A percentile compares a stretch with the other conserved stretches of the same genome.
phyloP scores from a whole-genome alignment of 2,888 invertebrate species.

The Brachycybe producta region DNA sequence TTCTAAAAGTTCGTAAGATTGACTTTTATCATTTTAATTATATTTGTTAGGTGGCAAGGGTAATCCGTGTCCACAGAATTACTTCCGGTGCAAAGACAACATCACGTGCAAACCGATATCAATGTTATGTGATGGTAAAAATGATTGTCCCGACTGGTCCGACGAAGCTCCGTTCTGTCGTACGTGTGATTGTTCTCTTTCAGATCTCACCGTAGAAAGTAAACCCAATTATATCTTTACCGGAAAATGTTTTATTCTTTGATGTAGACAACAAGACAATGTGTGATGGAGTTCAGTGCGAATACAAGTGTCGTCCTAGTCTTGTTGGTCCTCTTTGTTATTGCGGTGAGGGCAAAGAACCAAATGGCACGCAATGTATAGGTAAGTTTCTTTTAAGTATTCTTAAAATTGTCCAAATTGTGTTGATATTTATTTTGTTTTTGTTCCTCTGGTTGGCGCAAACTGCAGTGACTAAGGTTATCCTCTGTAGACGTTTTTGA shows the following conservation, averaged over 20 bases:
- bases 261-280: constrained; percentile 33
- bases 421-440: too few species aligned
- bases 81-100: constrained; percentile 50
- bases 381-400: constrained; percentile 31
- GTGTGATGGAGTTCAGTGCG: constrained; percentile 46
- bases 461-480: too few species aligned
- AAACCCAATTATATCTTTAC: constrained; percentile 5
- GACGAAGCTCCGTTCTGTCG: constrained; percentile 60
- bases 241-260: too few species aligned
- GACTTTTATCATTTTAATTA: too few species aligned
- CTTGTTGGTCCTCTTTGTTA: constrained; percentile 57
- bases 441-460: too few species aligned
- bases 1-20: too few species aligned
- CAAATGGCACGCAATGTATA: constrained; percentile 48
- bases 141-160: constrained; percentile 53
- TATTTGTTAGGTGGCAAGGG: constrained; percentile 47
- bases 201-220: neutral
- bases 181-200: constrained; percentile 30
- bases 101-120: constrained; percentile 46
- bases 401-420: neutral
- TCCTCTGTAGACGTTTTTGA: too few species aligned
- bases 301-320: constrained; percentile 55
- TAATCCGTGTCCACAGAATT: constrained; percentile 51
- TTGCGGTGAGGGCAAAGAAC: constrained; percentile 54
- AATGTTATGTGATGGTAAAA: constrained; percentile 51